Evolutionary conservation across 2,797 vertebrate species (phyloP), one percentile per base, ranked within the genome.

Genomic region (Dicrostonyx torquatus): DNA sequence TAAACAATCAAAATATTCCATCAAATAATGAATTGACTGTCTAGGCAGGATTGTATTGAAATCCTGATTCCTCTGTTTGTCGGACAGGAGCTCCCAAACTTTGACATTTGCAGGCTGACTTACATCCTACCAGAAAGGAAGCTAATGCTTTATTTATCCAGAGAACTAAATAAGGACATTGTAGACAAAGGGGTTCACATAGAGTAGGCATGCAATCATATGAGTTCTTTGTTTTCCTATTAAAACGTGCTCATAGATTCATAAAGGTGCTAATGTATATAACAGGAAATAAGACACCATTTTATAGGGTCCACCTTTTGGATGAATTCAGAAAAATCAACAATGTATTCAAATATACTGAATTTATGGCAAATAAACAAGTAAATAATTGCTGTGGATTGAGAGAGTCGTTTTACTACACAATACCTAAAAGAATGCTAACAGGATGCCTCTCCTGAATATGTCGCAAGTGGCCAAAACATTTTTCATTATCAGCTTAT

Each of bases 241-340:
- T 84, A 83, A 89, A 90, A 8, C 18, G 29, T 70, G 6, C 6
- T 82, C 50, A 11, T 76, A 86, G 3, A 78, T 93, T 94, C 60
- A 68, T 48, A 90, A 96, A 88, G 9, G 88, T 68, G 40, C 2
- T 45, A 79, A 55, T 20, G 75, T 79, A 62, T 77, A 26, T 83
- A 45, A 79, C 85, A 76, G 3, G 73, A 91, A 87, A 86, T 0
- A 86, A 73, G 80, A 40, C 12, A 55, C 78, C 82, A 13, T 73
- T 93, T 94, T 66, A 79, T 43, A 72, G 68, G 89, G 1, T 86
- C 94, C 26, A 75, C 1, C 90, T 92, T 22, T 13, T 43, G 58
- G 11, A 90, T 87, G 9, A 92, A 66, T 83, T 88, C 4, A 75
- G 62, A 89, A 96, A 96, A 89, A 90, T 15, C 53, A 83, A 90